Conservation (phyloP, 2,888 invertebrate genomes). For the Geotrupes spiniger region DNA sequence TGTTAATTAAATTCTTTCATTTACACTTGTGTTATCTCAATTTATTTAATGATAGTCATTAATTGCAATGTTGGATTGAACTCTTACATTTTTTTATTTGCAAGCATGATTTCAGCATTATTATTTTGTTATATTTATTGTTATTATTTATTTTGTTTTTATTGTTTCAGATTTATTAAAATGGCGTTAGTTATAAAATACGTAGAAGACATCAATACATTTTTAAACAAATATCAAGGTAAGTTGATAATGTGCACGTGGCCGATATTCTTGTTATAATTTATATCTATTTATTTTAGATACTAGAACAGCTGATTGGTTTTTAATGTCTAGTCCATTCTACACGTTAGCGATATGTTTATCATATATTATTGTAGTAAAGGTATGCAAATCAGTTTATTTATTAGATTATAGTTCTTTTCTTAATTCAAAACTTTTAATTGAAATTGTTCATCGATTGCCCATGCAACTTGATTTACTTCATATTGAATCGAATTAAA, state of each 20-base stretch:
- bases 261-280: constrained; percentile 2
- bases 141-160: constrained; percentile 23
- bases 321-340: constrained; percentile 90
- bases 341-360: constrained; percentile 89
- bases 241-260: constrained; percentile 45
- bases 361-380: constrained; percentile 85
- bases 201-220: constrained; percentile 74
- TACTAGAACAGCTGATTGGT: constrained; percentile 85
- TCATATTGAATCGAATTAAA: no score
- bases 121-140: no score
- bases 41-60: no score
- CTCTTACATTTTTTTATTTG: no score
- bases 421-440: no score
- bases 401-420: no score
- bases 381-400: constrained; percentile 52
- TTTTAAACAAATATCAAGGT: constrained; percentile 84
- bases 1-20: no score
- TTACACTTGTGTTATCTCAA: no score
- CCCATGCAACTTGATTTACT: no score
- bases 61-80: no score
- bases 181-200: constrained; percentile 82
- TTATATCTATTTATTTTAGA: constrained; percentile 59
- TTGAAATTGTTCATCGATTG: no score
- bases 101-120: no score
- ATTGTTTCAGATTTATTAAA: constrained; percentile 55